Evolutionary conservation across 2,888 invertebrate genomes (phyloP), one percentile per base, ranked within the genome.

Genomic region (Sepiola atlantica): DNA sequence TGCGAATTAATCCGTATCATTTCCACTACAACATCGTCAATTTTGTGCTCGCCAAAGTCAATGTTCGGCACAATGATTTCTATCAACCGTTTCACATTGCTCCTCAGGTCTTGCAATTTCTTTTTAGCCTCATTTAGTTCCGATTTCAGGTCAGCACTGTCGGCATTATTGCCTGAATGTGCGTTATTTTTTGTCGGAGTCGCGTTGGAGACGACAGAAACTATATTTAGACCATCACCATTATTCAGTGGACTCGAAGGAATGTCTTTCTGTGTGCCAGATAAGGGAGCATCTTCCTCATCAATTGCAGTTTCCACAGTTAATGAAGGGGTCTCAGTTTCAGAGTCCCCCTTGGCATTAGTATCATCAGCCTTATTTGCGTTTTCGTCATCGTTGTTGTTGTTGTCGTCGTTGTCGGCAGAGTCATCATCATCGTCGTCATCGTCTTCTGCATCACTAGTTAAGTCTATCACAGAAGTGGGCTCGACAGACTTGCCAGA

Each of bases 31-130:
- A 96, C 95, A 55, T 95, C 95, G 94, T 96, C 96, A 92, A 96
- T 96, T 90, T 95, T 95, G 21, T 95, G 95, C n/a, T 95, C 94
- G 0, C 96, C 96, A 55, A 96, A 94, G 94, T 96, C 96, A 91
- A 96, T 96, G 92, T 96, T 96, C 24, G 96, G 96, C 12, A 96
- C 96, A 90, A 96, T 96, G 32, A 96, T 45, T 94, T 94, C 45
- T 91, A 94, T 95, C 57, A 96, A 94, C 92, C 95, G 95, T 94
- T 95, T 95, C 24, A 96, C 95, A 94, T 96, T 96, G 32, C 94
- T 95, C 93, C 96, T 96, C 45, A 96, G 95, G 91, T 94, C 94
- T 54, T 94, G 92, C 45, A 96, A 94, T 28, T 95, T 94, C 92
- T 94, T 94, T 91, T 94, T 94, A 20, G 94, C 21, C 45, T 94